Conservation (phyloP, 2,797 vertebrate genomes). For the Myotis pilosus region DNA sequence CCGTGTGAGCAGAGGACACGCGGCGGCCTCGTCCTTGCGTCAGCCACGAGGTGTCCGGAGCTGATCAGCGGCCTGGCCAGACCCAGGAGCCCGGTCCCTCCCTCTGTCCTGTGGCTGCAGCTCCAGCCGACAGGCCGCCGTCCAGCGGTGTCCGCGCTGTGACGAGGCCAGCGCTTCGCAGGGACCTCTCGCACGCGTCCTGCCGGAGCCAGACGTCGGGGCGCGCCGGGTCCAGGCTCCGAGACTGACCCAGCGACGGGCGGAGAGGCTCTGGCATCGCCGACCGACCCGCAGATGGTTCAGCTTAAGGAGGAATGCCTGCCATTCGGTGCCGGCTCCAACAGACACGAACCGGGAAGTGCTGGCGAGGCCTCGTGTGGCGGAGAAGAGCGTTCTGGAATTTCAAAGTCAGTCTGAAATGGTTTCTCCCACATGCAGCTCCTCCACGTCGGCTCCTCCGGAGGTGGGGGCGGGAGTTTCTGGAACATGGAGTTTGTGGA, state of each 20-base stretch:
- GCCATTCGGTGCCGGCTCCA: constrained; percentile 48
- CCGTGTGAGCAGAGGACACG: not conserved
- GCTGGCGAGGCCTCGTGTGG: not conserved
- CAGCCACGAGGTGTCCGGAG: not conserved
- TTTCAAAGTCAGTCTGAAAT: constrained; percentile 25
- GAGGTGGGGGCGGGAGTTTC: too few relatives aligned
- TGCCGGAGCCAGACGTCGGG: not conserved
- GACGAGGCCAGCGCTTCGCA: not conserved
- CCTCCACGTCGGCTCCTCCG: not conserved
- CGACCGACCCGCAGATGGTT: constrained; percentile 23
- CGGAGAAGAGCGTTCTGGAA: constrained; percentile 20
- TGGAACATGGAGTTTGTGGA: not conserved
- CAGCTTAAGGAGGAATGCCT: constrained; percentile 34
- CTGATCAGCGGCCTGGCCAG: not conserved
- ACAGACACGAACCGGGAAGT: not conserved
- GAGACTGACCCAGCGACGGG: not conserved
- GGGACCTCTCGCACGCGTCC: not conserved
- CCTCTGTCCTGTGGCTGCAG: not conserved
- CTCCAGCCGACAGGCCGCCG: not conserved
- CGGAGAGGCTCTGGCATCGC: constrained; percentile 30
- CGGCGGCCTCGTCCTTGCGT: not conserved
- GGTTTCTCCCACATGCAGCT: not conserved
- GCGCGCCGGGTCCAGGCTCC: not conserved
- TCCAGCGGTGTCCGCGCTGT: not conserved
- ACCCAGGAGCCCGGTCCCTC: not conserved